These are phyloP conservation scores for Hesperophylax magnus DNA, from an alignment of 1,140 invertebrate species.

Conservation along the genomic window DNA sequence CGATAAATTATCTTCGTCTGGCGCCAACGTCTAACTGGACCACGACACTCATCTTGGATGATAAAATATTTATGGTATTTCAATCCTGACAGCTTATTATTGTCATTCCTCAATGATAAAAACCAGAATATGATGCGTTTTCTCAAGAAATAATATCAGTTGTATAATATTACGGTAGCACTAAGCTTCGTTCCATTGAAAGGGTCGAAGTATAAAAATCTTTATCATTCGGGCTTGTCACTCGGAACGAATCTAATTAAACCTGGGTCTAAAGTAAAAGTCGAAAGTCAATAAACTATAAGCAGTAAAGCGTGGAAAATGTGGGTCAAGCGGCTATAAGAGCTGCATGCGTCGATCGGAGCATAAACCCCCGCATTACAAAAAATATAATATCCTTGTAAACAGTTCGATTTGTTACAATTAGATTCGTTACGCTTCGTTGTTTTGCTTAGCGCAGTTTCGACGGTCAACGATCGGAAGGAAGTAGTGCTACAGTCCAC, in stretches of 20 bases:
- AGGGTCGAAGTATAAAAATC: neutral
- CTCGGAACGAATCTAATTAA: neutral
- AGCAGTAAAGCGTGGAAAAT: neutral
- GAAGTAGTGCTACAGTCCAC: neutral
- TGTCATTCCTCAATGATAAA: too few relatives aligned
- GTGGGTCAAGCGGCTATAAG: neutral
- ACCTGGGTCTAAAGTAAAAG: neutral
- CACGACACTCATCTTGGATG: too few relatives aligned
- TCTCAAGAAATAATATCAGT: too few relatives aligned
- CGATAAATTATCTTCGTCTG: too few relatives aligned
- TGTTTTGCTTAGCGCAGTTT: neutral
- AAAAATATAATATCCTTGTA: neutral
- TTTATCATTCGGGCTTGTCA: neutral
- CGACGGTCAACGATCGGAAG: neutral
- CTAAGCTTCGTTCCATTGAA: too few relatives aligned
- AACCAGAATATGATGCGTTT: too few relatives aligned
- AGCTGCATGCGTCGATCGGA: neutral
- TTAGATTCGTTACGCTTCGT: neutral
- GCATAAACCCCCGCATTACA: neutral
- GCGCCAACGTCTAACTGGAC: too few relatives aligned
- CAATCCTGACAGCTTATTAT: too few relatives aligned
- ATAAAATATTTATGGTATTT: too few relatives aligned
- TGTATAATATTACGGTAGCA: too few relatives aligned
- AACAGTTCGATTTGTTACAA: slow-evolving; percentile 12
- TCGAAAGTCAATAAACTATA: slow-evolving; percentile 15